These are phyloP conservation scores for Rynchops niger DNA, from an alignment of 2,113 vertebrate species.

Conservation along the genomic window DNA sequence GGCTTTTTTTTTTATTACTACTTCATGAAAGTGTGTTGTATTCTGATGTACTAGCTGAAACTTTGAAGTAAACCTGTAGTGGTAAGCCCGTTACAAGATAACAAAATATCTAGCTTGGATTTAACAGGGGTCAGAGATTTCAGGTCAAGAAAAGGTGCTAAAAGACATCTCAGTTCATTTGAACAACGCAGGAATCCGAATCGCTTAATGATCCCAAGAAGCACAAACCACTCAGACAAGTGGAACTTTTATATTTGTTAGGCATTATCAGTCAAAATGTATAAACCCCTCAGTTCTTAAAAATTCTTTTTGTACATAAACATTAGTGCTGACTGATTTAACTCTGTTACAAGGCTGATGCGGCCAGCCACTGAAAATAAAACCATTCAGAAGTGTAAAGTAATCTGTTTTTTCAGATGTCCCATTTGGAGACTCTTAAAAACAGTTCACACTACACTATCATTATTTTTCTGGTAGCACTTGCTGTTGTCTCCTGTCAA, in stretches of 20 bases:
- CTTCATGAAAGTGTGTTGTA: background rate
- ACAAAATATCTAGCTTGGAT: background rate
- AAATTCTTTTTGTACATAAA: background rate
- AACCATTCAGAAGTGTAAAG: background rate
- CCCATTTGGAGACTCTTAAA: background rate
- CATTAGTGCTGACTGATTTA: background rate
- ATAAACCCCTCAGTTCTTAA: background rate
- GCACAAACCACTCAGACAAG: background rate
- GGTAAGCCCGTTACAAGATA: background rate
- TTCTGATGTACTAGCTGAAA: background rate
- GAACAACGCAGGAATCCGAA: background rate
- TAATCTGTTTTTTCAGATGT: background rate
- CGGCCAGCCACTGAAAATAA: background rate
- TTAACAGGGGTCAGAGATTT: background rate
- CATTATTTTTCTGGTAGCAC: background rate
- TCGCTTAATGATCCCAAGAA: background rate
- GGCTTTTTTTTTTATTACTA: background rate
- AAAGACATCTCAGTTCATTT: background rate
- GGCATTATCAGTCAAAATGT: background rate
- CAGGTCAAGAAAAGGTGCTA: background rate
- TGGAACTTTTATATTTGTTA: background rate
- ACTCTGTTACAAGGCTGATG: background rate
- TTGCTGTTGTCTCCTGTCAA: background rate
- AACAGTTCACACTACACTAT: background rate
- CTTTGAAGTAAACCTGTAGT: background rate